A percentile compares a stretch with the other conserved stretches of the same genome.
These are phyloP conservation scores for Aspiorhynchus laticeps DNA, from an alignment of 2,113 vertebrate genomes.

Conservation along the genomic window DNA sequence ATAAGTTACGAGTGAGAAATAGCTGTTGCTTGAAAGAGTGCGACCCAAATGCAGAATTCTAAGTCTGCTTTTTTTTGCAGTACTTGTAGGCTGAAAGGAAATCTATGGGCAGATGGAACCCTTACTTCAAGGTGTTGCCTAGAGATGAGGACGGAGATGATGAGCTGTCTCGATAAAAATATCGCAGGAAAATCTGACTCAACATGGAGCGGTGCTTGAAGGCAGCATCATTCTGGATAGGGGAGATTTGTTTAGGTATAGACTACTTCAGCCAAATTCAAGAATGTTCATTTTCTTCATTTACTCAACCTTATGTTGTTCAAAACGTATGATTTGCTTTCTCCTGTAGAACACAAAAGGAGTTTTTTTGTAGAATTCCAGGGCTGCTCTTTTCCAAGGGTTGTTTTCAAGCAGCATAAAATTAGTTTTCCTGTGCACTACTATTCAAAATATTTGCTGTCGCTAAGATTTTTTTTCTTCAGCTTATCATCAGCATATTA, in stretches of 20 bases:
- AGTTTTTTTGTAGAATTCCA: neutral
- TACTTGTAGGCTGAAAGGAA: conserved; percentile 41
- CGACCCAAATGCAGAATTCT: neutral
- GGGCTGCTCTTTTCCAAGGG: neutral
- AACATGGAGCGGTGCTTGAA: conserved; percentile 19
- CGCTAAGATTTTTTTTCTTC: neutral
- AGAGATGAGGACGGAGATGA: conserved; percentile 34
- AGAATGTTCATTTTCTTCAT: neutral
- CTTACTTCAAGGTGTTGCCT: conserved; percentile 53
- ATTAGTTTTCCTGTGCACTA: no score
- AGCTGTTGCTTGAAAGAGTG: conserved; percentile 1
- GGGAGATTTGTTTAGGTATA: neutral
- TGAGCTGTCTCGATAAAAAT: conserved; percentile 48
- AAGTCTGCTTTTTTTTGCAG: neutral
- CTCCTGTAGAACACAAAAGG: neutral
- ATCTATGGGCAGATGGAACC: conserved; percentile 49
- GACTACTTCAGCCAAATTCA: neutral
- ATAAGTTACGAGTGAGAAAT: conserved; percentile 34
- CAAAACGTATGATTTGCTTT: neutral
- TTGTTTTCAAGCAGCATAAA: neutral
- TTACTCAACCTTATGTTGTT: neutral
- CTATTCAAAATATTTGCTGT: neutral
- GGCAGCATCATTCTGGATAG: neutral
- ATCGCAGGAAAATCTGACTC: conserved; percentile 36
- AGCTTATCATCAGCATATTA: neutral